Evolutionary conservation across 2,113 vertebrate genomes (phyloP).

Genomic region (Cephalopholis sonnerati): DNA sequence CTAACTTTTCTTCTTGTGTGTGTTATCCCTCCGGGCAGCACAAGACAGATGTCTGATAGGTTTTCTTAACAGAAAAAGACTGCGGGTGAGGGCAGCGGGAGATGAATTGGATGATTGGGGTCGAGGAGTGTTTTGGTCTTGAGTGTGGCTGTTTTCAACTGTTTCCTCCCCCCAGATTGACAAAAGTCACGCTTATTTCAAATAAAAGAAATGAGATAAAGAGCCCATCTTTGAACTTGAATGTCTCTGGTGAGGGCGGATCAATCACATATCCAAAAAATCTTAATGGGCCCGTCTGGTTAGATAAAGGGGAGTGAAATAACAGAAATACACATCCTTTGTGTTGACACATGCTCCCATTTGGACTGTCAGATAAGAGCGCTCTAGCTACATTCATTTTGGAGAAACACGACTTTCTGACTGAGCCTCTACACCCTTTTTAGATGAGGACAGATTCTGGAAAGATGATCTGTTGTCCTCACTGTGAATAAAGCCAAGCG

Average conservation of each 20-base stretch:
- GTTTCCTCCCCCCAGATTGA: constrained; percentile 9
- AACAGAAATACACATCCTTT: constrained; percentile 31
- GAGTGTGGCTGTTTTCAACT: constrained; percentile 7
- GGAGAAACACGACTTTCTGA: not conserved
- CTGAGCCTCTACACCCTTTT: not conserved
- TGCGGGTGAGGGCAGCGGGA: constrained; percentile 22
- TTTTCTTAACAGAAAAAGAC: constrained; percentile 44
- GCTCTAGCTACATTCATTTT: constrained; percentile 1
- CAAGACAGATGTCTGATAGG: constrained; percentile 61
- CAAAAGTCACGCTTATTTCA: constrained; percentile 28
- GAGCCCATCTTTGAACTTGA: constrained; percentile 16
- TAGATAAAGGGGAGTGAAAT: constrained; percentile 52
- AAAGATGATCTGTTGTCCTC: constrained; percentile 7
- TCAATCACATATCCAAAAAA: constrained; percentile 62
- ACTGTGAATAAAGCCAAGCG: not conserved
- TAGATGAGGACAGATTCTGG: constrained; percentile 16
- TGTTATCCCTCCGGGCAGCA: constrained; percentile 37
- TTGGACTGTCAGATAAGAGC: constrained; percentile 45
- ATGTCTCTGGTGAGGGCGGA: constrained; percentile 32
- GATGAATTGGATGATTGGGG: constrained; percentile 43
- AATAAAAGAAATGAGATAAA: constrained; percentile 40
- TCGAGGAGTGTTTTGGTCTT: constrained; percentile 28
- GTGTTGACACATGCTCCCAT: constrained; percentile 44
- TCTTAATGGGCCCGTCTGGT: constrained; percentile 58
- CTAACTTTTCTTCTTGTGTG: constrained; percentile 17